These are phyloP conservation scores for Mactromeris polynyma DNA, from an alignment of 2,888 invertebrate genomes.

Conservation along the genomic window DNA sequence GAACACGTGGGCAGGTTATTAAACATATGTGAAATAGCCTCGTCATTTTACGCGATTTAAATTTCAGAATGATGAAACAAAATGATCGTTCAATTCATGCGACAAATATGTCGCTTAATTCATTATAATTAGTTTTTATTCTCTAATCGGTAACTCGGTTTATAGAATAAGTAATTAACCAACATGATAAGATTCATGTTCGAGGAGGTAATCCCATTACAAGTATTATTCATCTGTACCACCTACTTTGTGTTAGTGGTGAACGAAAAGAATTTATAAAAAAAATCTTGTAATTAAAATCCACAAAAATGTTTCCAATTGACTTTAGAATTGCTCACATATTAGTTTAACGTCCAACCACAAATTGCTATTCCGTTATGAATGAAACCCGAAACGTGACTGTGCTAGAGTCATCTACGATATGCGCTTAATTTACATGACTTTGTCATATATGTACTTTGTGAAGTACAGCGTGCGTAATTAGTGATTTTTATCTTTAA, in stretches of 20 bases:
- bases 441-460: neutral
- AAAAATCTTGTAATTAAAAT: slow-evolving; percentile 1
- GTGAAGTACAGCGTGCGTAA: neutral
- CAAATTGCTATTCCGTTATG: neutral
- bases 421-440: neutral
- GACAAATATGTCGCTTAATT: neutral
- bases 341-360: slow-evolving; percentile 5
- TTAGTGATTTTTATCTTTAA: neutral
- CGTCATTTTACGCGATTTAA: neutral
- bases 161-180: neutral
- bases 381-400: neutral
- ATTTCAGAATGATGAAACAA: slow-evolving; percentile 11
- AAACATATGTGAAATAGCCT: neutral
- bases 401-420: neutral
- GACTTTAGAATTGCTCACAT: slow-evolving; percentile 10
- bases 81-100: slow-evolving; percentile 8
- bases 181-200: neutral
- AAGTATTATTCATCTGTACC: neutral
- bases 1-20: neutral
- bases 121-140: neutral
- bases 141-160: neutral
- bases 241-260: slow-evolving; percentile 2
- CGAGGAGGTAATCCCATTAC: neutral
- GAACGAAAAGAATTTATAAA: neutral
- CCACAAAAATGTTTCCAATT: slow-evolving; percentile 10